Evolutionary conservation across 2,113 vertebrate genomes (phyloP), one percentile per base, ranked within the genome.

Genomic region (Thryonomys swinderianus): DNA sequence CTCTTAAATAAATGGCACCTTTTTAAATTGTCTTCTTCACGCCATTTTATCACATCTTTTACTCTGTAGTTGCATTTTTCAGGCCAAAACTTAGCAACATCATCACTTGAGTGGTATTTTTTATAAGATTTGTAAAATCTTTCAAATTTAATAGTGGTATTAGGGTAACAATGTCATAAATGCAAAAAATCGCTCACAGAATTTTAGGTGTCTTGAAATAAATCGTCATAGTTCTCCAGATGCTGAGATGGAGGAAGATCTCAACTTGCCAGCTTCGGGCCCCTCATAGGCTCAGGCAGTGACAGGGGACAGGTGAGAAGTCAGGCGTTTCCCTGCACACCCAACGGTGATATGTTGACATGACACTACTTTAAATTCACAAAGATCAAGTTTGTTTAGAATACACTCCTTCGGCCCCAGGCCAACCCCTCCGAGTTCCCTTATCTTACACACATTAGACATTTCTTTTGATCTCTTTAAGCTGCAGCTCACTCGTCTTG

Each of bases 201-300:
- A 83, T 89, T 90, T 78, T 34, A 80, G 66, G 34, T 71, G 34
- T 80, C 80, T 95, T 62, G 32, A 92, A 69, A 59, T 78, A 92
- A 69, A 59, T 78, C 82, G 55, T 67, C 64, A 32, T 40, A 30
- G 16, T 85, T 79, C 64, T 62, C 85, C 74, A 57, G 62, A 71
- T 4, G 51, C 20, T 3, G 30, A 84, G 51, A 18, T 40, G 13
- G 69, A 83, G 87, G 89, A 57, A 90, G 89, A 57, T 57, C 62
- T 40, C 8, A 59, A 81, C 76, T 64, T 80, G 61, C 48, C 37
- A 53, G 48, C 12, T 48, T 51, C 21, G 13, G 40, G 34, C 8
- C 23, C 67, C 21, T 57, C 27, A 73, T 23, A 32, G 66, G 18
- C 4, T 57, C 2, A 34, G 48, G 53, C 27, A 79, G 21, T 51